These are phyloP conservation scores for Drosophila greeni DNA, from an alignment of 2,888 invertebrate species.

Conservation along the genomic window DNA sequence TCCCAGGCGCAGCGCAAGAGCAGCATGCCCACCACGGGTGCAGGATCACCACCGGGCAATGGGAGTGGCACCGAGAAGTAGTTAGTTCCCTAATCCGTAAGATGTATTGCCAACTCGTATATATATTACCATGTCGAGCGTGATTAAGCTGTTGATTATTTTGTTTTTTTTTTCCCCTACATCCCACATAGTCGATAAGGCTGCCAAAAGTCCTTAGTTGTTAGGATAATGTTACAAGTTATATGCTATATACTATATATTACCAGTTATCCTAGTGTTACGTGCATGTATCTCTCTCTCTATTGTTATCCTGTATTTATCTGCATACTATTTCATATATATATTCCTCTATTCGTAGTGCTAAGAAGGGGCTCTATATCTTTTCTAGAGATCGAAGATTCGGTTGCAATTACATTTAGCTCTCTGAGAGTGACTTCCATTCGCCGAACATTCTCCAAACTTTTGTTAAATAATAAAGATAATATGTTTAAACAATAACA, in stretches of 20 bases:
- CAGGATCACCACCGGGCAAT: slow-evolving; percentile 1
- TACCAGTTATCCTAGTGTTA: slow-evolving; percentile 36
- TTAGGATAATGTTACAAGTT: slow-evolving; percentile 19
- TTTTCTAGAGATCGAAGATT: neutral
- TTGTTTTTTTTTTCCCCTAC: slow-evolving; percentile 11
- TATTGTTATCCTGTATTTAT: slow-evolving; percentile 34
- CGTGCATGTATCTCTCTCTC: slow-evolving; percentile 15
- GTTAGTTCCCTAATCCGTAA: slow-evolving; percentile 10
- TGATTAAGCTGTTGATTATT: slow-evolving; percentile 1
- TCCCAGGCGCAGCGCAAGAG: slow-evolving; percentile 78
- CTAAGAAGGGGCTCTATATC: slow-evolving; percentile 38
- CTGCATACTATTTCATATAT: slow-evolving; percentile 4
- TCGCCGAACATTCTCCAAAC: slow-evolving; percentile 6
- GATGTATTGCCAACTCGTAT: slow-evolving; percentile 20
- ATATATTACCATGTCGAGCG: slow-evolving; percentile 13
- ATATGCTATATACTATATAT: neutral
- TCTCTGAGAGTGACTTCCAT: slow-evolving; percentile 8
- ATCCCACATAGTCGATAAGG: slow-evolving; percentile 24
- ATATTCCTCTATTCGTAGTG: slow-evolving; percentile 14
- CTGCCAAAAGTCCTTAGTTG: slow-evolving; percentile 36
- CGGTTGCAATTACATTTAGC: slow-evolving; percentile 11
- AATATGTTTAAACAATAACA: neutral
- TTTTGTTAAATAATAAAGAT: slow-evolving; percentile 21
- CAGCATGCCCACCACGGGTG: slow-evolving; percentile 64
- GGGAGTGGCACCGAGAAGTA: slow-evolving; percentile 18